Conservation (phyloP, 2,113 vertebrate species). For the Phyllostomus hastatus region DNA sequence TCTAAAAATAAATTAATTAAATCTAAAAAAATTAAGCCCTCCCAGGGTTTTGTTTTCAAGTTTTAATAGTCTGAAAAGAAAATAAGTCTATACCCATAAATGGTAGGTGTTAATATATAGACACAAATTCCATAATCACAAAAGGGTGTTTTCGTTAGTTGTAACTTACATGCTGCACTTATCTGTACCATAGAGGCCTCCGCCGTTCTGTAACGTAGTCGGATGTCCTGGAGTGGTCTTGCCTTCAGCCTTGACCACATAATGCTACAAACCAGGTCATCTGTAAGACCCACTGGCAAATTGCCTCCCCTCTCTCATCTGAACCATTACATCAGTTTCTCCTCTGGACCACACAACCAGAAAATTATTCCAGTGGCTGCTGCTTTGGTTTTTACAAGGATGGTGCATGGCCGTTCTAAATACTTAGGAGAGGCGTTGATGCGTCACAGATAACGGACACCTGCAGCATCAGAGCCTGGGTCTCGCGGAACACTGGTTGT, state of each 20-base stretch:
- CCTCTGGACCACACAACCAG: not conserved
- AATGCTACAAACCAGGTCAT: not conserved
- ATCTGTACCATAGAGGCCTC: not conserved
- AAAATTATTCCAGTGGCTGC: not conserved
- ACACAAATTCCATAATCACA: not conserved
- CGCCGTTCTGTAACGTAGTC: not conserved
- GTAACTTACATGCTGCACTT: not conserved
- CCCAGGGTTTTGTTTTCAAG: not conserved
- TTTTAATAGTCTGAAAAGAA: not conserved
- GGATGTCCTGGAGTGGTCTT: not conserved
- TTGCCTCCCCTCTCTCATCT: not conserved
- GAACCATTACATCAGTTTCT: too few relatives aligned
- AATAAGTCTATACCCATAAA: not conserved
- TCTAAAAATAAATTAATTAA: too few relatives aligned
- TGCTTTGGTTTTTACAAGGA: not conserved
- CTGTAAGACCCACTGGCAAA: not conserved
- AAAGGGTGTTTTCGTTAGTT: not conserved
- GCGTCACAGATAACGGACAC: not conserved
- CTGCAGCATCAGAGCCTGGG: not conserved
- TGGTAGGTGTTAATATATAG: not conserved
- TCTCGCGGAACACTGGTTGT: not conserved
- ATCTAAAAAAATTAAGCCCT: too few relatives aligned
- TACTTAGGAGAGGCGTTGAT: not conserved
- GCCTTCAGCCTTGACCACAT: not conserved
- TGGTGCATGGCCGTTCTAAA: not conserved